Percentiles rank a stretch among this genome's conserved stretches.
Evolutionary conservation across 2,888 invertebrate species (phyloP).

Genomic region (Catocala sponsa): DNA sequence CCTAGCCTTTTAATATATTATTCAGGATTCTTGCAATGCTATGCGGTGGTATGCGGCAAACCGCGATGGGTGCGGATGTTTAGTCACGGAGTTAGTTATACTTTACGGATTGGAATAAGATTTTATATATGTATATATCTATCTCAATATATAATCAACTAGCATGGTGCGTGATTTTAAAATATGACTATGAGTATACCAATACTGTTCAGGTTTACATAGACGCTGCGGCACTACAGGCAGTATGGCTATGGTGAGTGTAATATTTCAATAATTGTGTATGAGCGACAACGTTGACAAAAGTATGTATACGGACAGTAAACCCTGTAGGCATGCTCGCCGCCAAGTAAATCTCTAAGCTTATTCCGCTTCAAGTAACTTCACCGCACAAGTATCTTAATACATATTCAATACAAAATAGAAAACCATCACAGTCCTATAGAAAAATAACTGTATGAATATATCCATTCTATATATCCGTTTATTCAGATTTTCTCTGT

Average conservation of each 20-base stretch:
- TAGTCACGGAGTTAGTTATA: background rate
- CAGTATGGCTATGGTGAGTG: no score
- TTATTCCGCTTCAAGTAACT: background rate
- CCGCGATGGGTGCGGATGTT: conserved; percentile 3
- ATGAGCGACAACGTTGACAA: no score
- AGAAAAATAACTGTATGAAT: conserved; percentile 14
- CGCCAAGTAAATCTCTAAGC: background rate
- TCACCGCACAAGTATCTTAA: background rate
- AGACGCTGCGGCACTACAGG: background rate
- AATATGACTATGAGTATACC: no score
- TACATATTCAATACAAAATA: background rate
- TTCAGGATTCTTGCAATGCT: conserved; percentile 7
- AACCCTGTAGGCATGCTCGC: background rate
- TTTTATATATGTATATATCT: no score
- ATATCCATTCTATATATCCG: conserved; percentile 16
- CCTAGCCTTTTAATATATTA: conserved; percentile 15
- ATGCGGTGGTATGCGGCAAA: conserved; percentile 16
- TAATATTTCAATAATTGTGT: no score
- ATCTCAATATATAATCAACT: no score
- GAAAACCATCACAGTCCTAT: background rate
- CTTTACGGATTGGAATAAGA: background rate
- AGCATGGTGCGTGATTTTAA: no score
- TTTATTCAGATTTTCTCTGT: conserved; percentile 44
- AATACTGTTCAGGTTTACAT: background rate
- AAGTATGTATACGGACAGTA: no score